Evolutionary conservation across 1,140 invertebrate genomes (phyloP), one percentile per base, ranked within the genome.

Genomic region (Plutomurus gul): DNA sequence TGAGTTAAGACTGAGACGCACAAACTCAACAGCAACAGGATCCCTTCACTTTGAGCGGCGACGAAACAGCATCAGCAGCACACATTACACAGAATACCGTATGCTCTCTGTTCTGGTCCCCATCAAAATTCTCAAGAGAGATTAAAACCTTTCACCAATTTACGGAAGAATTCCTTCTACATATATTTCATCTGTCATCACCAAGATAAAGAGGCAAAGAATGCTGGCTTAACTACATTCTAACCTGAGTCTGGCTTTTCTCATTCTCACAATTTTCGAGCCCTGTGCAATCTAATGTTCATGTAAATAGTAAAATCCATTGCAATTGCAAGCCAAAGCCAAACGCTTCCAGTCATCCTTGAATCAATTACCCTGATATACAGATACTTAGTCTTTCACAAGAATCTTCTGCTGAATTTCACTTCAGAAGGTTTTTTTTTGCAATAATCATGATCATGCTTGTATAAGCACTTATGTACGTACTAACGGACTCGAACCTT

Each of bases 91-190:
- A 39, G 37, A 39, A 39, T 39, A 39, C 13, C 13, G 13, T 39
- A 39, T 7, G 37, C 13, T 18, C n/a, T 39, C 70, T 72, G 36
- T 40, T 72, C 70, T 72, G 36, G 22, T 43, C 43, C 72, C 39
- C 72, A 47, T 74, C 43, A 46, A 47, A 47, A 49, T 72, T 46
- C 72, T 74, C 39, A 74, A 74, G 72, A 49, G 72, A 47, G 43
- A 49, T 47, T 74, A 47, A 74, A 74, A 74, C 72, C 72, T 74
- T 74, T 74, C 72, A 74, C 72, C 72, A 74, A 74, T 47, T 74
- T 74, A 74, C 72, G 72, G 72, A 74, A 74, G 72, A 74, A 74
- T 74, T 74, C 43, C 72, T 47, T 74, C 46, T 30, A 46, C 70
- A 46, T 72, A 72, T 72, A 72, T 72, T 72, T 72, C 70, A 72